Evolutionary conservation across 2,888 invertebrate genomes (phyloP).

Genomic region (Panopea generosa): DNA sequence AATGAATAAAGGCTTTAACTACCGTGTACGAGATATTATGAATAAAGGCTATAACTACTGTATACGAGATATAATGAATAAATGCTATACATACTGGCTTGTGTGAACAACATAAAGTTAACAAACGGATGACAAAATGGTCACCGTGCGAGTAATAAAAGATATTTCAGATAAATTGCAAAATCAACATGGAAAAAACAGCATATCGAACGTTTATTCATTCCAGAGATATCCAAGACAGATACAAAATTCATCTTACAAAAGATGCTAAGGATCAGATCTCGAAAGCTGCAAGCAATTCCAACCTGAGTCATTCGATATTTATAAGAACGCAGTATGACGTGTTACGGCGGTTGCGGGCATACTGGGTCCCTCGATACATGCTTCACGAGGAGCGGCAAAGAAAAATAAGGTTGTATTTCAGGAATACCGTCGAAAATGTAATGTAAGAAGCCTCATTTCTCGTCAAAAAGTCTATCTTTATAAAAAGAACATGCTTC

Average conservation of each 20-base stretch:
- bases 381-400: slow-evolving; percentile 82
- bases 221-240: slow-evolving; percentile 84
- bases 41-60: too few species aligned
- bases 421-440: too few species aligned
- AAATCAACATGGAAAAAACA: not conserved
- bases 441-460: too few species aligned
- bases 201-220: not conserved
- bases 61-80: too few species aligned
- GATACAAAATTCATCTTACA: slow-evolving; percentile 83
- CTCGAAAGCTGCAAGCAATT: slow-evolving; percentile 75
- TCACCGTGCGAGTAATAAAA: too few species aligned
- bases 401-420: slow-evolving; percentile 8
- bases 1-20: too few species aligned
- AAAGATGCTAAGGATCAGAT: slow-evolving; percentile 82
- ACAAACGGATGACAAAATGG: too few species aligned
- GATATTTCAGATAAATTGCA: not conserved
- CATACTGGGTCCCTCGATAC: slow-evolving; percentile 85
- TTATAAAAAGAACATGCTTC: too few species aligned
- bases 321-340: slow-evolving; percentile 85
- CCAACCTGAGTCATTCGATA: slow-evolving; percentile 82
- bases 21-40: too few species aligned
- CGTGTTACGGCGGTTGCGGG: slow-evolving; percentile 82
- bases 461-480: too few species aligned
- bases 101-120: too few species aligned
- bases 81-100: too few species aligned